Conservation (phyloP, 2,113 vertebrate genomes). For the Tringa solitaria region DNA sequence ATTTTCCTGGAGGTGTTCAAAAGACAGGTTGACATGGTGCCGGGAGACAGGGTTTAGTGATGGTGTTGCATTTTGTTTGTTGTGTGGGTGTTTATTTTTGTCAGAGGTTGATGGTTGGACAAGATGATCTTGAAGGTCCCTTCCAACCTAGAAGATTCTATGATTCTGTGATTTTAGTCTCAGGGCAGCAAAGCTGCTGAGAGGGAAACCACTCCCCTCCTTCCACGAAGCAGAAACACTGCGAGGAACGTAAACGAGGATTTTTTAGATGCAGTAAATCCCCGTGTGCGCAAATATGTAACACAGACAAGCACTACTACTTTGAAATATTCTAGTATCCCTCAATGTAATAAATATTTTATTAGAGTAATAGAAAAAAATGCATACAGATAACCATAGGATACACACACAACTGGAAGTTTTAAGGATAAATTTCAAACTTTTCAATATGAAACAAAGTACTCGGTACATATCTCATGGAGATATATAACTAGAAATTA, state of each 20-base stretch:
- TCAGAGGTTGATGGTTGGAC: no score
- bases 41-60: no score
- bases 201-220: neutral
- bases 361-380: constrained; percentile 80
- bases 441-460: constrained; percentile 98
- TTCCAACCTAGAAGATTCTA: no score
- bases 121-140: no score
- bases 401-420: constrained; percentile 80
- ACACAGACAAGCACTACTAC: neutral
- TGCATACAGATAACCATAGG: constrained; percentile 90
- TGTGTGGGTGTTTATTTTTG: no score
- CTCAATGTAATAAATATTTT: constrained; percentile 76
- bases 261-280: neutral
- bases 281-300: neutral
- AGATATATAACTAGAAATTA: constrained; percentile 80
- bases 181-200: neutral
- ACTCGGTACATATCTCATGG: constrained; percentile 87
- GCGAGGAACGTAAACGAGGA: neutral
- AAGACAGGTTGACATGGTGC: no score
- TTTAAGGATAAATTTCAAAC: constrained; percentile 84
- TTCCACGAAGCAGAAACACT: neutral
- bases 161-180: no score
- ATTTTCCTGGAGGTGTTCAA: no score
- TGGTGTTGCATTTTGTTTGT: no score
- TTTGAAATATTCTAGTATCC: neutral